Base-by-base conservation (phyloP, 2,797 vertebrate genomes). In the Acanthopagrus latus region DNA sequence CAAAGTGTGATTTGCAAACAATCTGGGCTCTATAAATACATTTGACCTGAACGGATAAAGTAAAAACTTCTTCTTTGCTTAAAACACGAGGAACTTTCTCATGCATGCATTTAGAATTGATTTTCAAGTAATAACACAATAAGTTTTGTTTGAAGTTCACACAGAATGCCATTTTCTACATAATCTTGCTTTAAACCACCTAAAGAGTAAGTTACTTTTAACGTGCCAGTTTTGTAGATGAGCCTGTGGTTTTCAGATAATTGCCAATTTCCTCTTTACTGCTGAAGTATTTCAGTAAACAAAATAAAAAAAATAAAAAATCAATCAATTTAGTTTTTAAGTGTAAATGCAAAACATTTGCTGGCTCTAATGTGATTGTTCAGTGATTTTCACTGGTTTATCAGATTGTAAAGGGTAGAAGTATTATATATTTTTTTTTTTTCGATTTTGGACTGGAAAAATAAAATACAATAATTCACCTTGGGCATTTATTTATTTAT, bases 41-140 rank as follows among this genome's bases (percentile, higher is more conserved):
- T 33, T 33, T 33, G 33, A 33, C 33, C 33, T 33, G 33, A 33
- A 23, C 16, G 43, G 43, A 20, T 9, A 23, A 50, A 71, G 25
- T 64, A 74, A 54, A 7, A n/a, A 29, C 43, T 29, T 59, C 14
- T 41, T 20, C 29, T 18, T 20, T 33, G 33, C 33, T 43, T 67
- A 7, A 73, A 25, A 41, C 43, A 1, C 4, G 10, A 27, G 4
- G 1, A 43, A 43, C 12, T 27, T 12, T 27, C 4, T 74, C 21
- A 51, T 9, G 11, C 21, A 60, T 50, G 64, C 48, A 33, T 21
- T 27, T 65, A 11, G 7, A 51, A 21, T 16, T 29, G 12, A 54
- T 73, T 80, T 68, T 23, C n/a, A 73, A 3, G 8, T 55, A 12
- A 41, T 55, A 48, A 33, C 10, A 13, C 14, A 43, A 12, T 43